phyloP scores from a whole-genome alignment of 2,113 vertebrate species.

The Clarias gariepinus region DNA sequence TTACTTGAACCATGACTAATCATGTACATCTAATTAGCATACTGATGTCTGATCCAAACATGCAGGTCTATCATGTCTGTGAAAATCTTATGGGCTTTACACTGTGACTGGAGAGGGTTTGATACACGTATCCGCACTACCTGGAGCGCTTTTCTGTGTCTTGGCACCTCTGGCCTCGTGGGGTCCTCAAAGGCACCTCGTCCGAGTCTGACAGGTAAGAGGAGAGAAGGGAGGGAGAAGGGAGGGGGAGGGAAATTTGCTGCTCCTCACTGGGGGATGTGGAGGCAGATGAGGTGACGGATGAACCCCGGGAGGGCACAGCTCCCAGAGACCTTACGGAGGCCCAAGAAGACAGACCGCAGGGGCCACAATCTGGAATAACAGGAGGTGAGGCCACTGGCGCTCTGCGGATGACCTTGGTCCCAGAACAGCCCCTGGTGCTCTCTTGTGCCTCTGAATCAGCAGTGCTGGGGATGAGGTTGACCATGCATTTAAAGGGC shows the following conservation, averaged over 20 bases:
- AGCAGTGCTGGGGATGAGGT: constrained; percentile 64
- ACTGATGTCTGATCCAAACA: not conserved
- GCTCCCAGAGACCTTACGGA: constrained; percentile 55
- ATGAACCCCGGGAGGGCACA: constrained; percentile 59
- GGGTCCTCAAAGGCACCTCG: constrained; percentile 60
- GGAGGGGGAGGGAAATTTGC: constrained; percentile 74
- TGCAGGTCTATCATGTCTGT: not conserved
- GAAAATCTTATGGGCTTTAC: constrained; percentile 2
- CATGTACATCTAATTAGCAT: not conserved
- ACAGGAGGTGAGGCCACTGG: constrained; percentile 64
- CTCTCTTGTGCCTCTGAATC: constrained; percentile 62
- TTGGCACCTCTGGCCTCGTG: constrained; percentile 67
- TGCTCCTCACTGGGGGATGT: constrained; percentile 70
- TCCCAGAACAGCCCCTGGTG: constrained; percentile 50
- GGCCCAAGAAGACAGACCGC: constrained; percentile 57
- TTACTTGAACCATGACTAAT: not conserved
- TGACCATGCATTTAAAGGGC: constrained; percentile 72
- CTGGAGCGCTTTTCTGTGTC: constrained; percentile 75
- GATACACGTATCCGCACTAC: constrained; percentile 68
- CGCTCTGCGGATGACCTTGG: constrained; percentile 50
- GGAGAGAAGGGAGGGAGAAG: constrained; percentile 60
- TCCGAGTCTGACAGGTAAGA: constrained; percentile 77
- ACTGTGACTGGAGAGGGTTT: constrained; percentile 46
- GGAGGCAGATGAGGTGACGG: constrained; percentile 66
- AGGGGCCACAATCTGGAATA: constrained; percentile 65